Percentiles rank a stretch among this genome's conserved stretches.
phyloP scores from a whole-genome alignment of 1,140 invertebrate species.

The Lethrus apterus region DNA sequence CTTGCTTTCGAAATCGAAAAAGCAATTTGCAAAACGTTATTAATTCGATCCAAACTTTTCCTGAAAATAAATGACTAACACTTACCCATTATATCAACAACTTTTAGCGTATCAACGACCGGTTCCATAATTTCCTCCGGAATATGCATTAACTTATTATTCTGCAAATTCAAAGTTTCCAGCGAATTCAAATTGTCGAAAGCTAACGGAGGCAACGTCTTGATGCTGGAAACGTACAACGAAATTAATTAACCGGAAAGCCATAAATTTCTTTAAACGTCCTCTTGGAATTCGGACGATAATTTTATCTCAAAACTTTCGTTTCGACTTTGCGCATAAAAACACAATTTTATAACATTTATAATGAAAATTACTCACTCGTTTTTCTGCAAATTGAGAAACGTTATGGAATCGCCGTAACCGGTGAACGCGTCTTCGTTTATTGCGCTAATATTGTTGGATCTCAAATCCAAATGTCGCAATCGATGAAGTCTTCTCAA shows the following conservation, averaged over 20 bases:
- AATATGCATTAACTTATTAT: conserved; percentile 75
- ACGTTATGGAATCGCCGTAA: conserved; percentile 85
- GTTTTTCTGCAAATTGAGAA: conserved; percentile 86
- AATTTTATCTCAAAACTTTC: no score
- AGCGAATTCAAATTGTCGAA: conserved; percentile 83
- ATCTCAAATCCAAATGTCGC: conserved; percentile 77
- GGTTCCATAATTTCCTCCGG: conserved; percentile 83
- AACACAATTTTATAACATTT: background rate
- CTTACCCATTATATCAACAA: conserved; percentile 82
- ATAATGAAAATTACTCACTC: conserved; percentile 57
- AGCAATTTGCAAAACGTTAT: no score
- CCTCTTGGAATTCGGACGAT: no score
- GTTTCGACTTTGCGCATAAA: background rate
- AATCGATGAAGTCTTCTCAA: conserved; percentile 72
- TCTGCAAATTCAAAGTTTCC: conserved; percentile 79
- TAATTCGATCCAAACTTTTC: conserved; percentile 7
- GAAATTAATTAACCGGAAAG: no score
- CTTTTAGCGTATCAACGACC: conserved; percentile 73
- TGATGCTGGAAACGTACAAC: conserved; percentile 56
- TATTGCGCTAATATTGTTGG: conserved; percentile 78
- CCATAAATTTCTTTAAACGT: no score
- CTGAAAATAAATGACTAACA: no score
- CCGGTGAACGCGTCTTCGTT: conserved; percentile 80
- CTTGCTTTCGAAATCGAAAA: no score
- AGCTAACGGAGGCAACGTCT: conserved; percentile 63